Conservation (phyloP, 1,140 invertebrate genomes). For the Diachasmimorpha longicaudata region DNA sequence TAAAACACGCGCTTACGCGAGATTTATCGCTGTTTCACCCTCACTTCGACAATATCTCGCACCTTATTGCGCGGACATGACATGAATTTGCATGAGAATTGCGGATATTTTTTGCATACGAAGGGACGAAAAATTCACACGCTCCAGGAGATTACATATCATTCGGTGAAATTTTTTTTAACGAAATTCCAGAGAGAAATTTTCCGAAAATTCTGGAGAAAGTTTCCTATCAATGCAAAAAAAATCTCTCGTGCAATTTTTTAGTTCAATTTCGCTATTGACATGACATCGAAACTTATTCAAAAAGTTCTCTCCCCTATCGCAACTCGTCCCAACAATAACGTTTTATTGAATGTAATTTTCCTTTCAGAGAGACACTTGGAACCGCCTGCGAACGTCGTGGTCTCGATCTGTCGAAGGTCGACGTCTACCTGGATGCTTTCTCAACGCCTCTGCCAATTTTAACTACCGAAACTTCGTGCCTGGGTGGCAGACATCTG, state of each 20-base stretch:
- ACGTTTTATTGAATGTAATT: neutral
- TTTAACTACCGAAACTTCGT: constrained; percentile 68
- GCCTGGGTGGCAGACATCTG: constrained; percentile 75
- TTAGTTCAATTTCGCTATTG: no score
- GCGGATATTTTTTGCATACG: neutral
- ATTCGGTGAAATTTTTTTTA: no score
- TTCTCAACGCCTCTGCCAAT: constrained; percentile 67
- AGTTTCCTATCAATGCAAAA: no score
- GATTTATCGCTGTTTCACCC: neutral
- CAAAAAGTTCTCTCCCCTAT: no score
- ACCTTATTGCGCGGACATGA: neutral
- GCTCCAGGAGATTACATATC: no score
- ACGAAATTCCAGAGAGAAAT: no score
- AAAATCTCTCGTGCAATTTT: no score
- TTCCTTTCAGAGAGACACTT: constrained; percentile 60
- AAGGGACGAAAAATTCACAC: no score
- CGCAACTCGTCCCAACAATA: neutral
- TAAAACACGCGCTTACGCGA: neutral
- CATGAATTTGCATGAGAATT: neutral
- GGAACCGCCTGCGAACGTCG: constrained; percentile 65
- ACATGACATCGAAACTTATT: no score
- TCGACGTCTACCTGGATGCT: constrained; percentile 73
- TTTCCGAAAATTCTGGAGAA: no score
- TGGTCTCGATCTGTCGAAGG: constrained; percentile 66
- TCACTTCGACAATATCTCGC: neutral